Base-by-base conservation (phyloP, 2,888 invertebrate species). In the Sthenelais limicola region DNA sequence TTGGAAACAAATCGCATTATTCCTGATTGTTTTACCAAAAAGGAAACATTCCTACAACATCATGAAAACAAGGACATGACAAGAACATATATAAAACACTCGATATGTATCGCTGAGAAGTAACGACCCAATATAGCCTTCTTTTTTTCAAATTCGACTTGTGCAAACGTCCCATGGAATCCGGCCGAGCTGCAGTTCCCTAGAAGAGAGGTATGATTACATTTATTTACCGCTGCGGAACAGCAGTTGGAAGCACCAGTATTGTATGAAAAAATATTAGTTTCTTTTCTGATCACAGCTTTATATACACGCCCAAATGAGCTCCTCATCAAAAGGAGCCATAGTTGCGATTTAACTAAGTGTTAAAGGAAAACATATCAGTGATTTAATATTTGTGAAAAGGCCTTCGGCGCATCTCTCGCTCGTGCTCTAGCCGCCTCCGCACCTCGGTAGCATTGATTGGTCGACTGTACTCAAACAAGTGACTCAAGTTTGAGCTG, bases 381-480 rank as follows among this genome's bases (percentile, higher is more conserved):
- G 43, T 9, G 12, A 12, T 21, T 56, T 33, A 56, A 15, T 28
- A n/a, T 32, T 56, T 56, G 3, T 32, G 56, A 28, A 56, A 33
- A 3, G 56, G 18, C 32, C 56, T 56, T 1, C 56, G 30, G 9
- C 56, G 56, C 7, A 33, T 33, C 33, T 56, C 56, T 9, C 56
- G 56, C 32, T 56, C 56, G 30, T 33, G 56, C 56, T 56, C 56
- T n/a, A 56, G 56, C 21, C 32, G 30, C 56, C 56, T 12, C 18
- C 56, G 18, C 30, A 56, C 56, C 32, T 28, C 56, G 32, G 56
- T 33, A 1, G 56, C 56, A 32, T 28, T 56, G 56, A 56, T 56
- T 9, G 56, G 56, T 15, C 56, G 56, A 32, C 56, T 56, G 56
- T 33, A 56, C 56, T 56, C 56, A 21, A 56, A 56, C 32, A 33